Evolutionary conservation across 1,140 invertebrate species (phyloP), one percentile per base, ranked within the genome.

Genomic region (Drosophila baimaii): DNA sequence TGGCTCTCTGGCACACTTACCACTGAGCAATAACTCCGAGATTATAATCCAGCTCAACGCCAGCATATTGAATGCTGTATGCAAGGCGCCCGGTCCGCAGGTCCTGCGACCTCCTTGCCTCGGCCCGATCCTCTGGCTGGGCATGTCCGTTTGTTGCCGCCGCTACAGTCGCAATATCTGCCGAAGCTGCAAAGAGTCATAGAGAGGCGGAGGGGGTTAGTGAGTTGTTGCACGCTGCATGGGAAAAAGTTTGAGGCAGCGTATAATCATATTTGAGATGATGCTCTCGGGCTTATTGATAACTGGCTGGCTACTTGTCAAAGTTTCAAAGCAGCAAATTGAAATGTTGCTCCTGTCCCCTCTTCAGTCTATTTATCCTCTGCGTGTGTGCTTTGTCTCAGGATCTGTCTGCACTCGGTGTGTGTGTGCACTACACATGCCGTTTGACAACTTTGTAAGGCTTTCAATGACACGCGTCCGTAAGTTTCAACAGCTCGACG

Each of bases 11-110:
- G 43, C 62, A 63, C 57, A 86, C 91, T 91, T 90, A 92, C 91
- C 91, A 78, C 84, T 91, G 52, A 79, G 80, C 56, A 91, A 86
- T 78, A 91, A 88, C 65, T 92, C 90, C 47, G 88, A 86, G 63
- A 92, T 90, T 66, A 92, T 81, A 75, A 92, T 79, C 89, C 91
- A 92, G 66, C 82, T 85, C 58, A 90, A 59, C 29, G 81, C 77
- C 52, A 92, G 69, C 79, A 90, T 79, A 78, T 90, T 91, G 75
- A 92, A 91, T 70, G 78, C 55, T 37, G 74, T 49, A 75, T 72
- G 73, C 63, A 80, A 35, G 63, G 65, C 35, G 54, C 35, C 49
- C 35, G 46, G 41, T 64, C 43, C 58, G 21, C 47, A 49, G 46
- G 23, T 23, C 41, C 66, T 39, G 41, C 49, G 27, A 31, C 39